Percentiles rank a stretch among this genome's conserved stretches.
Conservation (phyloP, 23 tunicate species). For the Corella eumyota region DNA sequence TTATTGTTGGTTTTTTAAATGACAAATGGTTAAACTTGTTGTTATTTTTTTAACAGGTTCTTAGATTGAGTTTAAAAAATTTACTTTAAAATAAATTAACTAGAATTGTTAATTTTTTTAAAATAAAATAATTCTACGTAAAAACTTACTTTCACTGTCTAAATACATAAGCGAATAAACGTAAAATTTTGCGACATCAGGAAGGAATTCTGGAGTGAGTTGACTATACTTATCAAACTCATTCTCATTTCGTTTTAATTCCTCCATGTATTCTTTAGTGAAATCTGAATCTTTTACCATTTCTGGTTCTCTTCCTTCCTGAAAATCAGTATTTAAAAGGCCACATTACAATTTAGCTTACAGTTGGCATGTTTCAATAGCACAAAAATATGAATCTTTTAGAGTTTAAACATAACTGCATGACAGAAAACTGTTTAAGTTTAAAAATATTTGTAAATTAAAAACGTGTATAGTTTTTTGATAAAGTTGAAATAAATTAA, state of each 20-base stretch:
- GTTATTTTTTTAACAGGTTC: too few species aligned
- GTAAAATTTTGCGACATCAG: constrained; percentile 64
- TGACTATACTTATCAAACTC: neutral
- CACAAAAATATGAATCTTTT: too few species aligned
- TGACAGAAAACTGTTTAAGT: too few species aligned
- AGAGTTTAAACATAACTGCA: too few species aligned
- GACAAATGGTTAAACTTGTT: too few species aligned
- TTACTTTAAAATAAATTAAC: neutral
- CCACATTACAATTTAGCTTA: neutral
- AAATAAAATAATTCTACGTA: neutral
- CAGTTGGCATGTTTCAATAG: too few species aligned
- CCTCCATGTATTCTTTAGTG: neutral
- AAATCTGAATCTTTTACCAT: constrained; percentile 6
- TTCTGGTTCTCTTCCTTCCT: constrained; percentile 12
- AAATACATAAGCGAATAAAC: constrained; percentile 23
- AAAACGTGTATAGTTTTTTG: too few species aligned
- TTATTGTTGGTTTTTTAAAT: too few species aligned
- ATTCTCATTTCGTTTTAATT: constrained; percentile 10
- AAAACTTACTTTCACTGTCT: constrained; percentile 17
- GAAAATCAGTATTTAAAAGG: neutral
- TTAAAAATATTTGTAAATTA: too few species aligned
- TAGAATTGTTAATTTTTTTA: neutral
- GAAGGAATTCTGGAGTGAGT: constrained; percentile 21
- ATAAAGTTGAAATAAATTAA: too few species aligned
- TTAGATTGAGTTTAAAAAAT: neutral